Evolutionary conservation across 2,888 invertebrate genomes (phyloP).

Genomic region (Lissocephala sabroskyi): DNA sequence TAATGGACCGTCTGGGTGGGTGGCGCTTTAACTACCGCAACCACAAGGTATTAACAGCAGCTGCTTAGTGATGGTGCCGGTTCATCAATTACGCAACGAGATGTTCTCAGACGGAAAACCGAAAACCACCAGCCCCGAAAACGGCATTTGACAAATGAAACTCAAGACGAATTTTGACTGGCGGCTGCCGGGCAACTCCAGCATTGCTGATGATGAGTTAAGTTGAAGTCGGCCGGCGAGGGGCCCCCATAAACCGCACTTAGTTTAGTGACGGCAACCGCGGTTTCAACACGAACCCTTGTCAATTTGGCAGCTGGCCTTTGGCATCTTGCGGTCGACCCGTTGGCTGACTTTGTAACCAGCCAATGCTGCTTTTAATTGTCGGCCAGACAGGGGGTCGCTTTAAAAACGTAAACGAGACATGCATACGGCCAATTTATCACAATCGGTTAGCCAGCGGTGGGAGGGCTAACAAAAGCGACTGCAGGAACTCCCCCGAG

Average conservation of each 20-base stretch:
- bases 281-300: slow-evolving; percentile 33
- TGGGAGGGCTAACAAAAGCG: too few species aligned
- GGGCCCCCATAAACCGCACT: slow-evolving; percentile 30
- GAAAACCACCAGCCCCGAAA: slow-evolving; percentile 17
- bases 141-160: slow-evolving; percentile 55
- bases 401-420: too few species aligned
- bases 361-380: too few species aligned
- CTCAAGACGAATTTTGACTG: slow-evolving; percentile 40
- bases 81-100: slow-evolving; percentile 47
- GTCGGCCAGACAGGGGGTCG: too few species aligned
- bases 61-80: slow-evolving; percentile 46
- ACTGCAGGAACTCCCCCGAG: too few species aligned
- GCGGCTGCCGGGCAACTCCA: slow-evolving; percentile 15
- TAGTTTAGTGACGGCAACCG: slow-evolving; percentile 17
- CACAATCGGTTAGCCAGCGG: too few species aligned
- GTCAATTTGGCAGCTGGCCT: slow-evolving; percentile 29
- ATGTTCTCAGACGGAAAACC: not conserved
- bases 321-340: too few species aligned
- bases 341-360: too few species aligned
- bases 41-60: slow-evolving; percentile 10
- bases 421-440: slow-evolving; percentile 18
- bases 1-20: too few species aligned
- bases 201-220: not conserved
- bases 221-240: too few species aligned
- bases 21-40: not conserved